Evolutionary conservation across 2,888 invertebrate genomes (phyloP), one percentile per base, ranked within the genome.

Genomic region (Serripes groenlandicus): DNA sequence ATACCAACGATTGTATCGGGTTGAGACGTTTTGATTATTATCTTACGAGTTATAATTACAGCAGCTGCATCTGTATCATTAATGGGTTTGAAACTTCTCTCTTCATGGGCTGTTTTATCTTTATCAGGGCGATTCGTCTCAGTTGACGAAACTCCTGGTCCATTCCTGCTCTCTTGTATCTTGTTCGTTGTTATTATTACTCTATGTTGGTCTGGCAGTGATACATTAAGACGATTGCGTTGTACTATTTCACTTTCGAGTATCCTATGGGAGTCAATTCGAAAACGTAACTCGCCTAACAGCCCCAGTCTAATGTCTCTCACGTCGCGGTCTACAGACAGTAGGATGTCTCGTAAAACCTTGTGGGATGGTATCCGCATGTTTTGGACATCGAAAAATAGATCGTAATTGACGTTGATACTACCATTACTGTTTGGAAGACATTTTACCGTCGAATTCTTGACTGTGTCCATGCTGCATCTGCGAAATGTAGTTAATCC

Each of bases 231-330:
- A 11, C 30, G 26, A 32, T 26, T 5, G 9, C 54, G 60, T 11
- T 32, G 35, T 0, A 80, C 56, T 1, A 58, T 21, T n/a, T 54
- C 34, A 23, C 64, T 58, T 1, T 75, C 76, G 23, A 42, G 34
- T 9, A 79, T 35, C 18, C 62, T 30, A 28, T 58, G 32, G 3
- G 79, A 62, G 3, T 79, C 71, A 26, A 83, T 76, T 54, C 76
- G 66, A 35, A 83, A 79, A 26, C 76, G 72, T 7, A 75, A 60
- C 5, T 83, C 76, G 23, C 83, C 83, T 4, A 83, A 52, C 15
- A 79, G 76, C 30, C 79, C 83, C 0, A 83, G 68, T 5, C 52
- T 49, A 15, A 11, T 35, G 23, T 83, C 83, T 18, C n/a, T 56
- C 23, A 32, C 23, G 49, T 83, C 83, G 26, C 83, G 52, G 5